Base-by-base conservation (phyloP, 2,113 vertebrate species). In the Pampusana beccarii region DNA sequence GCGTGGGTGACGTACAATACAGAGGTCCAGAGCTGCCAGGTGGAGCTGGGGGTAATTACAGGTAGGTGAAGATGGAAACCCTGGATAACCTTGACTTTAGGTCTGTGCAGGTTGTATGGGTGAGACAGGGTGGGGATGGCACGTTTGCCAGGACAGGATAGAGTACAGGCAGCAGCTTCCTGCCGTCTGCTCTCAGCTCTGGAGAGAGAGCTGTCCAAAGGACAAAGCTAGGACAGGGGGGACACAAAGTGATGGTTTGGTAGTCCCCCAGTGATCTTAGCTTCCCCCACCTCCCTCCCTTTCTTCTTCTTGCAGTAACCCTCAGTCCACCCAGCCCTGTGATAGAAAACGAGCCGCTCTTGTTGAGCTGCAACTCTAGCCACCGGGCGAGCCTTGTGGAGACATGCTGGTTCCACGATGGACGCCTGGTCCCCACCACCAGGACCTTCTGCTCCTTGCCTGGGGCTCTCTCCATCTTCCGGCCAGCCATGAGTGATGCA, bases 321-420 rank as follows among this genome's bases (percentile, higher is more conserved):
- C 70, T 97, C 89, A 96, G 46, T 31, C 96, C 97, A 42, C 29
- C 90, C 13, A 78, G 62, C 29, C 70, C 95, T 8, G 89, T 97
- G 74, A 65, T 91, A 72, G 95, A 92, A 58, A 93, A 87, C 0
- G 95, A 95, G 12, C 86, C 88, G 1, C 60, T 98, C 7, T 9
- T 90, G 53, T 46, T 98, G 83, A 97, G 64, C 78, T 98, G 98
- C 78, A 98, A 97, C 86, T 98, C 97, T 64, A 98, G 95, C 71
- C 97, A 97, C 40, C 94, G 3, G 6, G 97, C 97, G 48, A 91
- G 36, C 23, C 97, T 98, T 6, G 67, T 80, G 74, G 96, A 97
- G n/a, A 95, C 79, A 0, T 46, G 65, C 54, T 98, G 98, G 98
- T 98, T 98, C 89, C 97, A 88, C 16, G 64, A 46, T 0, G 58